A percentile compares a stretch with the other conserved stretches of the same genome.
phyloP scores from a whole-genome alignment of 2,113 vertebrate species.

The Gambusia affinis region DNA sequence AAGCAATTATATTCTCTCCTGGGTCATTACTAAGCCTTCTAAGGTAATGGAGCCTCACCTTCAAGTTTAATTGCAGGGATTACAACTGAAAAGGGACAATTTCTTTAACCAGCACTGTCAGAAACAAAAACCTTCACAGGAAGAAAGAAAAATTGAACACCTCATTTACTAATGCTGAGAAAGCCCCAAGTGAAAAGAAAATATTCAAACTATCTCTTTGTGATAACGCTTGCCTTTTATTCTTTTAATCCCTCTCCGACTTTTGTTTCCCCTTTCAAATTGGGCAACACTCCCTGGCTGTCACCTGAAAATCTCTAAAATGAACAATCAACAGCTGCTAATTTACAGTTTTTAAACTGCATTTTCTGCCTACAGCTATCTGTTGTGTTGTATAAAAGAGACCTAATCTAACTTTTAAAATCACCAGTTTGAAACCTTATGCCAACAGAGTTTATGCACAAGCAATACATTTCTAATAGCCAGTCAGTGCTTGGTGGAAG shows the following conservation, averaged over 20 bases:
- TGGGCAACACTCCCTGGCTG: neutral
- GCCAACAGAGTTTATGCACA: slow-evolving; percentile 6
- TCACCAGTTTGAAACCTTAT: neutral
- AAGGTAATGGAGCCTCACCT: slow-evolving; percentile 70
- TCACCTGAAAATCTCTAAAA: neutral
- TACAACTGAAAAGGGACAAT: slow-evolving; percentile 56
- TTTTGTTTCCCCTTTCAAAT: slow-evolving; percentile 1
- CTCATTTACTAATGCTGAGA: slow-evolving; percentile 43
- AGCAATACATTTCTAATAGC: slow-evolving; percentile 12
- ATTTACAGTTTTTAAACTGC: no score
- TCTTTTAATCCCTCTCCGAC: neutral
- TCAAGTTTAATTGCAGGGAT: slow-evolving; percentile 72
- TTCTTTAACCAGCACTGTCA: slow-evolving; percentile 54
- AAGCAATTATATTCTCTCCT: slow-evolving; percentile 72
- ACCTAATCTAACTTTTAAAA: slow-evolving; percentile 17
- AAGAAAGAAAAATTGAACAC: slow-evolving; percentile 58
- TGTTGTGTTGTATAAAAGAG: neutral
- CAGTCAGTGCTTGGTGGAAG: neutral
- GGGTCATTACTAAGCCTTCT: slow-evolving; percentile 71
- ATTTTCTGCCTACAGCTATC: no score
- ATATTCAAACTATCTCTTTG: slow-evolving; percentile 33
- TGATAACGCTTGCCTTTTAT: slow-evolving; percentile 17
- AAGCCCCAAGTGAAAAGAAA: slow-evolving; percentile 38
- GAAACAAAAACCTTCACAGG: slow-evolving; percentile 46
- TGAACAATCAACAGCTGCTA: neutral